Percentiles rank a stretch among this genome's conserved stretches.
phyloP scores from a whole-genome alignment of 2,888 invertebrate species.

The Drosophila mercatorum region DNA sequence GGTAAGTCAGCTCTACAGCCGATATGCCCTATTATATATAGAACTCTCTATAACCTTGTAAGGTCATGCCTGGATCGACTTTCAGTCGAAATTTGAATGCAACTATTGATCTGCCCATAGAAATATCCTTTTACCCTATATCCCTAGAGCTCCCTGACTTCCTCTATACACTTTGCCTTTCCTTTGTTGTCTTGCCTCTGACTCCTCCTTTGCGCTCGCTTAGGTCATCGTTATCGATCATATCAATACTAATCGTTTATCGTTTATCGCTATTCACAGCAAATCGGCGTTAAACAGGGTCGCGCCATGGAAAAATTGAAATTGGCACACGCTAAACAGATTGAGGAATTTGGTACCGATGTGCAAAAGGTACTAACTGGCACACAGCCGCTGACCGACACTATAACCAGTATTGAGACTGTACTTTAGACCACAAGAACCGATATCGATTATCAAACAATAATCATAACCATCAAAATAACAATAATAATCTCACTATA shows the following conservation, averaged over 20 bases:
- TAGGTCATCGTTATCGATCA: neutral
- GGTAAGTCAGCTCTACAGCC: conserved; percentile 80
- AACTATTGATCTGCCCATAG: neutral
- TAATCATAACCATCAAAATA: neutral
- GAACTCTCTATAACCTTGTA: neutral
- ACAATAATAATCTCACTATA: neutral
- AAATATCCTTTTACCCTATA: neutral
- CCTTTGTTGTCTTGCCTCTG: neutral
- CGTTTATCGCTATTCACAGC: conserved; percentile 83
- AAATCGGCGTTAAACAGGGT: conserved; percentile 93
- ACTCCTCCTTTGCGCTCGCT: neutral
- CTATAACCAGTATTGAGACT: conserved; percentile 84
- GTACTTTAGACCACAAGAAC: conserved; percentile 79
- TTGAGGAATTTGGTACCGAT: conserved; percentile 94
- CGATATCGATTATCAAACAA: conserved; percentile 6
- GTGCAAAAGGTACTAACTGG: conserved; percentile 90
- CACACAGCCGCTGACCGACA: conserved; percentile 75
- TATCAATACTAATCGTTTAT: conserved; percentile 26
- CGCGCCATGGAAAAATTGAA: conserved; percentile 96
- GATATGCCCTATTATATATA: neutral
- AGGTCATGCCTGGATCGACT: neutral
- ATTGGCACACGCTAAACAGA: conserved; percentile 95
- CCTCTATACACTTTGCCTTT: too few relatives aligned
- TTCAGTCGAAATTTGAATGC: neutral
- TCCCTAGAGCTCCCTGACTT: neutral